These are phyloP conservation scores for Patiria pectinifera DNA, from an alignment of 53 echinoderm and acorn worm species.

Conservation along the genomic window DNA sequence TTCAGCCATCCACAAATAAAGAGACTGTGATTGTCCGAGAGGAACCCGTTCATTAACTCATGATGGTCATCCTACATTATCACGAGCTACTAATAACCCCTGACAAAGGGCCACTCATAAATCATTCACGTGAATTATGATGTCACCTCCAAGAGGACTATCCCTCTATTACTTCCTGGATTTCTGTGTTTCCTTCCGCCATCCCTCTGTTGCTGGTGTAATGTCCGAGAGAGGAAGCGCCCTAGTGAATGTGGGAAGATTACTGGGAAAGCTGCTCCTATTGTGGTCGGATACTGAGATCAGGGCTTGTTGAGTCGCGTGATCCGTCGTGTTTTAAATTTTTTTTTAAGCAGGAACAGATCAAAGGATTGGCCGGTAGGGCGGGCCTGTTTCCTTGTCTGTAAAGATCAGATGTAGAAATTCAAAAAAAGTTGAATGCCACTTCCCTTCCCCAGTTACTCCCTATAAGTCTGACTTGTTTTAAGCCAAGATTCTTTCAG, in stretches of 20 bases:
- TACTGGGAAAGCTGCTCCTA: not conserved
- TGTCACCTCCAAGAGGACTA: not conserved
- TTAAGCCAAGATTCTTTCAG: too few species aligned
- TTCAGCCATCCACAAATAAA: not conserved
- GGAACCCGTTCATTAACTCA: not conserved
- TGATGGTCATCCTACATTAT: not conserved
- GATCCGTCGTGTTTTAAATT: not conserved
- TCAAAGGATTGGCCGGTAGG: not conserved
- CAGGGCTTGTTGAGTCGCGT: not conserved
- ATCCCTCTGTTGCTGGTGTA: not conserved
- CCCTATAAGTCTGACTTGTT: too few species aligned
- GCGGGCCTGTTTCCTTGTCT: not conserved
- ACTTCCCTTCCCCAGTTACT: too few species aligned
- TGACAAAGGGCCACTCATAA: not conserved
- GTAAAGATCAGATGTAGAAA: not conserved
- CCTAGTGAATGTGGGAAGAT: not conserved
- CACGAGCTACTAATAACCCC: not conserved
- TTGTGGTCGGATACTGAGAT: not conserved
- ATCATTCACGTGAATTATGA: not conserved
- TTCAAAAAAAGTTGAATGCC: not conserved
- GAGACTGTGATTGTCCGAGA: not conserved
- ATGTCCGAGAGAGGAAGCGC: not conserved
- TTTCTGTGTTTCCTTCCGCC: conserved; percentile 23
- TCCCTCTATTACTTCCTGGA: conserved; percentile 36
- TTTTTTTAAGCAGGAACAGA: not conserved